Base-by-base conservation (phyloP, 2,113 vertebrate genomes). In the Channa argus region DNA sequence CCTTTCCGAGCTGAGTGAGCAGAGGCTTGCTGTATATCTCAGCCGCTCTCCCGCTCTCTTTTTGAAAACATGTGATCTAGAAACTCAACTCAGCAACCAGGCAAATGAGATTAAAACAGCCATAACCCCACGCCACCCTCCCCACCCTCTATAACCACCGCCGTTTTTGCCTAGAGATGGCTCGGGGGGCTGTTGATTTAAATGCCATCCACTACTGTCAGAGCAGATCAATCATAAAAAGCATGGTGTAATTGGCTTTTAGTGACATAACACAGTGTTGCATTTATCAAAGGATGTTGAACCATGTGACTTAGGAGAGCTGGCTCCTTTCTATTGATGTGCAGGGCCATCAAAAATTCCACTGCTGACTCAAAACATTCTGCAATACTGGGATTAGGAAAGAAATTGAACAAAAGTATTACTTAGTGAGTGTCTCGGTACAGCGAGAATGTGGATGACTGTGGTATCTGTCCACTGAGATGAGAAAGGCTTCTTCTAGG, bases 91-190 rank as follows among this genome's bases (percentile, higher is more conserved):
- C 92, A 93, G 92, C 91, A 94, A 85, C 89, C 90, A 89, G 87
- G 92, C 88, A 94, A 94, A 95, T 94, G 90, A 92, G 93, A 94
- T 94, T 94, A 93, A 90, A 89, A 91, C 90, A 85, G 80, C 89
- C 86, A 81, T 85, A 93, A 88, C 90, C 83, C 77, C 58, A 67
- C 34, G 73, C 63, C 77, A 53, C 82, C 83, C 80, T 69, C 75
- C 69, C 63, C 80, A 60, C 77, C 86, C 86, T 70, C 82, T 77
- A 71, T 79, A 88, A 86, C 85, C 84, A 84, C 86, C 87, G 63
- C 77, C 82, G 70, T 88, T 91, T 86, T 89, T 82, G 91, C 92
- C 79, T 79, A 58, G 84, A 84, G 89, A 91, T 88, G 87, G 86
- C 90, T 93, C 86, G 67, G 75, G 89, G 87, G 90, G 87, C 83